Base-by-base conservation (phyloP, 2,113 vertebrate genomes). In the Isichthys henryi region DNA sequence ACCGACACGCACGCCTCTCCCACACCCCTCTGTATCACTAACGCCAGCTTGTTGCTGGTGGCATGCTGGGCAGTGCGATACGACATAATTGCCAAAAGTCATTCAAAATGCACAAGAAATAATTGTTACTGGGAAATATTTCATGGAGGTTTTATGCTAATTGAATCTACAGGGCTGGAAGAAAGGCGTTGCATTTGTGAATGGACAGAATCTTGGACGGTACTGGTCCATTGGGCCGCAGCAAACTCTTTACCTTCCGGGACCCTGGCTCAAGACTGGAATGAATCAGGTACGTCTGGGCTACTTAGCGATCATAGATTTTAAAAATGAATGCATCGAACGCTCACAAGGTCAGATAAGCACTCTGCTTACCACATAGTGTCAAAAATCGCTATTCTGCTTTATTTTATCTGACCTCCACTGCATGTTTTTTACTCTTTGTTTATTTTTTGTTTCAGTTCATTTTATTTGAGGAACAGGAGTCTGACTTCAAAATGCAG, bases 171-270 rank as follows among this genome's bases (percentile, higher is more conserved):
- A 99, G 98, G 97, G 97, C 92, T 99, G 98, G 98, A 96, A 95
- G n/a, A 99, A 99, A 93, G 98, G 98, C 52, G 97, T 97, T 0
- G 95, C 98, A 8, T 98, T 99, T 21, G 91, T 98, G 93, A 99
- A 99, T 0, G 96, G 96, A 0, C 92, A 96, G 90, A 99, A 99
- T 92, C 95, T 99, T 13, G 98, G 98, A 3, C 96, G 98, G 7
- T 99, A 99, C 92, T 99, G 98, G 98, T 96, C 97, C n/a, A 94
- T 98, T 2, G 98, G 98, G n/a, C 98, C 98, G 56, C 98, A 99
- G 93, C 96, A 98, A 93, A 95, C 97, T 0, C 97, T 99, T 4
- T 99, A 98, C 93, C 95, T 99, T 43, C 98, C 98, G 0, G 97
- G 95, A 1, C 95, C 96, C 23, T 97, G 97, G 95, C 93, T 99